Conservation (phyloP, 92 coral and sea anemone genomes). For the Heteractis magnifica region DNA sequence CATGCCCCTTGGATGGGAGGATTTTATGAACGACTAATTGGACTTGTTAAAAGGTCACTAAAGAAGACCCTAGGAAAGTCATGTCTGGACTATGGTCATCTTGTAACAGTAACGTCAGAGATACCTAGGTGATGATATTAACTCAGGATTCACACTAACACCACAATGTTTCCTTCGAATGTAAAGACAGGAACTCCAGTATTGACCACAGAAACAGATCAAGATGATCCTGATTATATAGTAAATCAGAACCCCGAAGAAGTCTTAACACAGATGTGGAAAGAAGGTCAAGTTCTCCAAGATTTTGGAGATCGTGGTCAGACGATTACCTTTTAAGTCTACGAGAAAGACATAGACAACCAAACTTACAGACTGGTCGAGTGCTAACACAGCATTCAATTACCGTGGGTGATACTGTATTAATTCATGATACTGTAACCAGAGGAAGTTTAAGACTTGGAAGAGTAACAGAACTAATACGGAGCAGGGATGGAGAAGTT, state of each 20-base stretch:
- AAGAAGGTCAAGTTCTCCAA: neutral
- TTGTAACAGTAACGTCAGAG: neutral
- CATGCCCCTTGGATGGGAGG: conserved; percentile 46
- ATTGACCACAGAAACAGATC: neutral
- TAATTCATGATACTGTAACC: neutral
- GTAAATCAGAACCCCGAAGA: neutral
- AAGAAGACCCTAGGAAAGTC: neutral
- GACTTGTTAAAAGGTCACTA: conserved; percentile 4
- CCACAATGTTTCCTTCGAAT: conserved; percentile 6
- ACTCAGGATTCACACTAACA: conserved; percentile 9
- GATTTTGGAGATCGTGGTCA: neutral
- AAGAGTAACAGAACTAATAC: neutral
- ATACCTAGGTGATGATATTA: neutral
- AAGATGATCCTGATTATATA: neutral
- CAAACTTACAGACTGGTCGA: neutral
- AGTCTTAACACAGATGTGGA: no score
- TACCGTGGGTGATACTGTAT: neutral
- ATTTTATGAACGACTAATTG: conserved; percentile 22
- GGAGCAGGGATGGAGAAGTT: neutral
- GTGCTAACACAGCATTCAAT: neutral
- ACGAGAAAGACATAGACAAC: neutral
- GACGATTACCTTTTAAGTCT: neutral
- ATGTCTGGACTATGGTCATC: neutral
- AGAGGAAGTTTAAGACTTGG: neutral
- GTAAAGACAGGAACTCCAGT: conserved; percentile 12